Base-by-base conservation (phyloP, 2,113 vertebrate genomes). In the Hydrochoerus hydrochaeris region DNA sequence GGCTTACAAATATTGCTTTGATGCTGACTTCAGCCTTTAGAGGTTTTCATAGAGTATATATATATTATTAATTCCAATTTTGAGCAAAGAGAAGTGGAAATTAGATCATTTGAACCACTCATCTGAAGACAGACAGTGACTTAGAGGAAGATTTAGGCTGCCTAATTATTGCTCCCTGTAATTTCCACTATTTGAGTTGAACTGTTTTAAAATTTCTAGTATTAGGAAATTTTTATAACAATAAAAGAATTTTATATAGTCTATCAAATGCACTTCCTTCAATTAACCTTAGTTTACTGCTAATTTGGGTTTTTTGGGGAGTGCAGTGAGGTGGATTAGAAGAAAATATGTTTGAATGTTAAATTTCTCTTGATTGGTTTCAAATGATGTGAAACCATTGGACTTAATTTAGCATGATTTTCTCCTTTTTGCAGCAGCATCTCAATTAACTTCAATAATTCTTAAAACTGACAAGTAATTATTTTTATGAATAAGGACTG, bases 271-370 rank as follows among this genome's bases (percentile, higher is more conserved):
- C 1, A 3, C 52, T 82, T 95, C 17, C 26, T 52, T 20, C 3
- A 58, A 19, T 92, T 54, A 85, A 63, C 24, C 12, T 85, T 94
- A 85, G 44, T 58, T 57, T 44, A 1, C 16, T 20, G 17, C 0
- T 78, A 62, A 60, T 63, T 73, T 69, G 41, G 3, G 6, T 73
- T 65, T 75, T 75, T 28, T 4, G 22, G 3, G 32, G 2, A 14
- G 19, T 22, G 20, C 11, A 8, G 2, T 69, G 19, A 41, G 16
- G 24, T 71, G 2, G 7, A 92, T 0, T 83, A 57, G 38, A 65
- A 91, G 41, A 22, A 97, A 94, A 85, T 71, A 85, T 14, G 69
- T 73, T 88, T 95, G 46, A 94, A 95, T 88, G 94, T 91, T 94
- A 5, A 80, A 17, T 62, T 44, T 2, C 54, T 91, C 17, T 22